Conservation (phyloP, 2,888 invertebrate species). For the Phragmatobia fuliginosa region DNA sequence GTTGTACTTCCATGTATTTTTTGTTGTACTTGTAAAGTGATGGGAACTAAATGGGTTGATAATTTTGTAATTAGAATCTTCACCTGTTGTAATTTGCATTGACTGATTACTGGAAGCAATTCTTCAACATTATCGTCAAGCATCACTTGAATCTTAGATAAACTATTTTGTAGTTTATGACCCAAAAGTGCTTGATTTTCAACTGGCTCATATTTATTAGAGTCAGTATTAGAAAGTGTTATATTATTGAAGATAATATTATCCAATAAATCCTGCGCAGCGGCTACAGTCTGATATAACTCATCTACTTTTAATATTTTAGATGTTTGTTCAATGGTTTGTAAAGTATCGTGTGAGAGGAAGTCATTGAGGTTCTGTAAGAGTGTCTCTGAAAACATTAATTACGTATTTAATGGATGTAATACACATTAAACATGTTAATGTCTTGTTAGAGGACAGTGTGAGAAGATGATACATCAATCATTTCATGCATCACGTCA, state of each 20-base stretch:
- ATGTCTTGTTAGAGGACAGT: not conserved
- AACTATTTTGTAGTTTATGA: slow-evolving; percentile 35
- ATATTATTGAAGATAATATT: slow-evolving; percentile 30
- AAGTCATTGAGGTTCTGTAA: slow-evolving; percentile 58
- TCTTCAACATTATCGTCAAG: slow-evolving; percentile 40
- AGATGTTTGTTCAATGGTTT: slow-evolving; percentile 47
- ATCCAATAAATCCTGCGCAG: slow-evolving; percentile 52
- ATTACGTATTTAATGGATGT: slow-evolving; percentile 28
- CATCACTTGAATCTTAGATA: slow-evolving; percentile 48
- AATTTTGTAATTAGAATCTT: slow-evolving; percentile 45
- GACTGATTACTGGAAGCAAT: slow-evolving; percentile 26
- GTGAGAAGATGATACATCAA: not conserved
- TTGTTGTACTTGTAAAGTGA: not conserved
- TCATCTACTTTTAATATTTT: slow-evolving; percentile 37
- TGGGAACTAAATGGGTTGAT: slow-evolving; percentile 17
- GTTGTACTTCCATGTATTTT: not conserved
- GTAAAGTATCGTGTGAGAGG: slow-evolving; percentile 49
- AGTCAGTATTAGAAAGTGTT: not conserved
- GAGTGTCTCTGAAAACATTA: slow-evolving; percentile 50
- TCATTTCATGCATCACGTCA: no score
- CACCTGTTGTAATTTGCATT: slow-evolving; percentile 43
- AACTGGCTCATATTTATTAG: not conserved
- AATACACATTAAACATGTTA: not conserved
- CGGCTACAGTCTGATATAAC: slow-evolving; percentile 48
- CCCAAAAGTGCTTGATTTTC: slow-evolving; percentile 10